Base-by-base conservation (phyloP, 2,113 vertebrate species). In the Hippolais icterina region DNA sequence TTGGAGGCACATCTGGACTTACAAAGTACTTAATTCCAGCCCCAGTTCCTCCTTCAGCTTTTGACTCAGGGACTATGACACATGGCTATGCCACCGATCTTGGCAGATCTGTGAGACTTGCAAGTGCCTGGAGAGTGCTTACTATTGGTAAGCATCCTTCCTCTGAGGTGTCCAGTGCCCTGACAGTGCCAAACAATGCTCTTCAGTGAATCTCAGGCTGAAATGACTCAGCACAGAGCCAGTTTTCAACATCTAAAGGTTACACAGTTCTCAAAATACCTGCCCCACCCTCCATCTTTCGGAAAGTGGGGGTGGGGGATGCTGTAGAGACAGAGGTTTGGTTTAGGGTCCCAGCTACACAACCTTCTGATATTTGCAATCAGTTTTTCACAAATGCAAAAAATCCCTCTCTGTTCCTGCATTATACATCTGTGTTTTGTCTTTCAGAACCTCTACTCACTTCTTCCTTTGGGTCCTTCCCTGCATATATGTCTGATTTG, bases 401-500 rank as follows among this genome's bases (percentile, higher is more conserved):
- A 74, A 49, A 12, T 41, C 42, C 24, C 11, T 61, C 41, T 71
- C 35, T 89, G 47, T 84, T 78, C 9, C 41, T 69, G 57, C 46
- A 29, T 44, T 60, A 50, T 1, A 46, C 35, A 35, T 75, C 54
- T 56, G 14, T 33, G 47, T 83, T 87, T 83, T 87, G 72, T 81
- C n/a, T 79, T 91, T 89, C 80, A 87, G 87, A 95, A 69, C 65
- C 37, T 75, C 47, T 81, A 1, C 35, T 76, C 1, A 3, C 27
- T 64, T 74, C 49, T 79, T 91, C 61, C 56, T 88, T 90, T 83
- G 59, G n/a, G 23, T 93, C 37, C 24, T 20, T 79, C 52, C 59
- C 16, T 76, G 39, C 42, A 44, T 82, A 18, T 70, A 69, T 80
- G 69, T 82, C 94, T 90, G 83, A 92, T 91, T 75, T 91, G 49